These are phyloP conservation scores for Caenorhabditis briggsae DNA, from an alignment of 1,140 invertebrate species.

Conservation along the genomic window DNA sequence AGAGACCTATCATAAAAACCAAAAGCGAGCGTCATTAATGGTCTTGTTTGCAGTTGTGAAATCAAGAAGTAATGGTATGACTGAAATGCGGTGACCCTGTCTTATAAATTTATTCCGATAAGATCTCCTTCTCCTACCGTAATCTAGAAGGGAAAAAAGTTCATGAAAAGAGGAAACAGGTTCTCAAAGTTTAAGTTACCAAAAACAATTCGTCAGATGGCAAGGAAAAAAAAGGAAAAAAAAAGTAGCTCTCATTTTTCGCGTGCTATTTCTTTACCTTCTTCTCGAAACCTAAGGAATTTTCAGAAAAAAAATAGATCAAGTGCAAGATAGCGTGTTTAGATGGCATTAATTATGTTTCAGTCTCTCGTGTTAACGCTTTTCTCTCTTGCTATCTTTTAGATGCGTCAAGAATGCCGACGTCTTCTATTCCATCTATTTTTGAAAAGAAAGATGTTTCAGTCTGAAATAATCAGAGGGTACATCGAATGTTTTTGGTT, in stretches of 20 bases:
- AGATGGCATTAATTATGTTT: constrained; percentile 33
- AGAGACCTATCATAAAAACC: too few relatives aligned
- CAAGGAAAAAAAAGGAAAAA: background rate
- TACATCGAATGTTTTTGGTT: background rate
- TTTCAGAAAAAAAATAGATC: constrained; percentile 19
- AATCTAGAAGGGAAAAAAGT: background rate
- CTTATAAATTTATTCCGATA: background rate
- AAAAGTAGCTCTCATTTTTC: too few relatives aligned
- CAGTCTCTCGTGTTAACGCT: background rate
- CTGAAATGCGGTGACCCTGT: background rate
- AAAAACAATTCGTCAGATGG: background rate
- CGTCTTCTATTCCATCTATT: background rate
- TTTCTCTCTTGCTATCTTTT: background rate
- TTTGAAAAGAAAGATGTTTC: background rate
- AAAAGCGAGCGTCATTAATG: constrained; percentile 20
- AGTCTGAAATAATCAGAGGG: background rate
- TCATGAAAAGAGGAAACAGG: too few relatives aligned
- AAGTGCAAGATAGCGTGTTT: constrained; percentile 29
- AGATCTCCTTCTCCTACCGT: background rate
- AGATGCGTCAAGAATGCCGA: background rate
- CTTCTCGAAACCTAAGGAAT: background rate
- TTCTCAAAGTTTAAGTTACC: background rate
- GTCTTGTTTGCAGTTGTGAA: constrained; percentile 37
- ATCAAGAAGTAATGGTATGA: background rate
- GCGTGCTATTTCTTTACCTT: background rate